A percentile compares a stretch with the other conserved stretches of the same genome.
Evolutionary conservation across 1,140 invertebrate genomes (phyloP).

Genomic region (Papilio aristodemus): DNA sequence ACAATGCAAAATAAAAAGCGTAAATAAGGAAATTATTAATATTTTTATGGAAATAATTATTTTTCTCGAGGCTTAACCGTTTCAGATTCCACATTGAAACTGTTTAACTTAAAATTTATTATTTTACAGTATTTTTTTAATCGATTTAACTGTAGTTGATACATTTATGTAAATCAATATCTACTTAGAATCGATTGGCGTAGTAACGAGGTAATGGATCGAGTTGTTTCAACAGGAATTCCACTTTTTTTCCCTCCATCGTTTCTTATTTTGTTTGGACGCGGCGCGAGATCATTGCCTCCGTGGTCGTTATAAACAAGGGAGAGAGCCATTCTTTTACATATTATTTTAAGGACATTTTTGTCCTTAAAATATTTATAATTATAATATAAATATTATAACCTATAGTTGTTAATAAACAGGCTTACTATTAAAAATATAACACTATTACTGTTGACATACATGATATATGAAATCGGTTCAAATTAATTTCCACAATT

Average conservation of each 20-base stretch:
- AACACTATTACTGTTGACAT: no score
- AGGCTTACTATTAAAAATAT: no score
- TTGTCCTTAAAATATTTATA: no score
- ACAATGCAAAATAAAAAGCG: no score
- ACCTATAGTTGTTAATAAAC: no score
- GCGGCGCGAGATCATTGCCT: conserved; percentile 63
- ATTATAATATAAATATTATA: conserved; percentile 9
- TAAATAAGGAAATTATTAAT: no score
- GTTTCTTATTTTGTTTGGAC: conserved; percentile 58
- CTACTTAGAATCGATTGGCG: conserved; percentile 51
- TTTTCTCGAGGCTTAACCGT: no score
- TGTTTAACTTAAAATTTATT: no score
- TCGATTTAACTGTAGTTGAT: conserved; percentile 37
- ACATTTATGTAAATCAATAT: conserved; percentile 41
- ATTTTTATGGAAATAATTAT: no score
- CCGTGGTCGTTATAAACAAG: conserved; percentile 55
- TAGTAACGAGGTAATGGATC: conserved; percentile 55
- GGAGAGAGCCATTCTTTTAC: conserved; percentile 43
- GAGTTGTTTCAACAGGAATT: conserved; percentile 59
- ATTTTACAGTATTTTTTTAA: neutral
- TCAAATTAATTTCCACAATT: no score
- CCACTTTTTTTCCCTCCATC: conserved; percentile 51
- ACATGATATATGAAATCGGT: no score
- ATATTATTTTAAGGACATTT: conserved; percentile 43
- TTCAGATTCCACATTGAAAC: no score